Percentiles rank a stretch among this genome's conserved stretches.
phyloP scores from a whole-genome alignment of 2,113 vertebrate genomes.

The Sceloporus tristichus region DNA sequence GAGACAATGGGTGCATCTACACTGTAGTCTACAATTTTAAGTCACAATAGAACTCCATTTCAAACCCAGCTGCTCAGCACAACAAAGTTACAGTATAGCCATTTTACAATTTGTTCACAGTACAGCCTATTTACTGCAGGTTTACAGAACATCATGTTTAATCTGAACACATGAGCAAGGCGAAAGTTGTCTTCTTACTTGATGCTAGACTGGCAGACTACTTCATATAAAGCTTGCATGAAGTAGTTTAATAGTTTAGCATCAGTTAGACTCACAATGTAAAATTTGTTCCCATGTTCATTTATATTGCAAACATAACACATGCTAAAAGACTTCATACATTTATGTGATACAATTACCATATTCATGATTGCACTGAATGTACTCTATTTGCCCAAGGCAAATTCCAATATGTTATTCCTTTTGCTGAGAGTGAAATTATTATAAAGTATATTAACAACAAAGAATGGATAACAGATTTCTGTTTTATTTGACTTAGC shows the following conservation, averaged over 20 bases:
- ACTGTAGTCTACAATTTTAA: too few species aligned
- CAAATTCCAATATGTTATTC: neutral
- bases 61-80: too few species aligned
- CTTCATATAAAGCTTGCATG: neutral
- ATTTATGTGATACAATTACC: neutral
- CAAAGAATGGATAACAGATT: neutral
- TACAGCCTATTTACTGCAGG: too few species aligned
- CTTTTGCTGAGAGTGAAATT: slow-evolving; percentile 20
- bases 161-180: too few species aligned
- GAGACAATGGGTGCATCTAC: too few species aligned
- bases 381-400: neutral
- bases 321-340: neutral
- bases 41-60: too few species aligned
- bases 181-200: neutral
- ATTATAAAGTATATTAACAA: slow-evolving; percentile 19
- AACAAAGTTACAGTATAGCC: too few species aligned
- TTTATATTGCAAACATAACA: slow-evolving; percentile 9
- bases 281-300: neutral
- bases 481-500: slow-evolving; percentile 21
- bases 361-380: neutral
- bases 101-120: too few species aligned
- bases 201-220: slow-evolving; percentile 3
- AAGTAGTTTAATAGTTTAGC: too few species aligned
- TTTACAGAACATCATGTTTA: too few species aligned
- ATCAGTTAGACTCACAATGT: too few species aligned